A percentile compares a stretch with the other conserved stretches of the same genome.
These are phyloP conservation scores for Silurus glanis DNA, from an alignment of 2,113 vertebrate genomes.

Conservation along the genomic window DNA sequence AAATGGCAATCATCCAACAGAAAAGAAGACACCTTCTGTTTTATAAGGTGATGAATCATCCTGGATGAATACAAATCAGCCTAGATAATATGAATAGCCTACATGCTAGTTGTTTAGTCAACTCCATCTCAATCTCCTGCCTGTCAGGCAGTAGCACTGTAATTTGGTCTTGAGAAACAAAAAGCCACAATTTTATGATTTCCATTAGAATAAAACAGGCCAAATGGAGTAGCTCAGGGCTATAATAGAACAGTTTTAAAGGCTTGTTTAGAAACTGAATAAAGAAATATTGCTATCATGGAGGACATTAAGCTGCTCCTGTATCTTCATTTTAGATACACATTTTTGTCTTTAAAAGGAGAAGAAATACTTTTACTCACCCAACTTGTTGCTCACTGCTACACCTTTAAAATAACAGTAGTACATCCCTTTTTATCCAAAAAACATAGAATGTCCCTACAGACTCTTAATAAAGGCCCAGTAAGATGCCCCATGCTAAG, in stretches of 20 bases:
- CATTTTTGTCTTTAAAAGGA: neutral
- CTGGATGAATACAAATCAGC: constrained; percentile 48
- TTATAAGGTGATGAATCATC: constrained; percentile 38
- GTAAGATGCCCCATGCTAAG: constrained; percentile 12
- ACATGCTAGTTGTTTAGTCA: constrained; percentile 28
- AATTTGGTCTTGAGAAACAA: constrained; percentile 12
- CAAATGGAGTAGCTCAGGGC: constrained; percentile 19
- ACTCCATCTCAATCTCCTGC: constrained; percentile 17
- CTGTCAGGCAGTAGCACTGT: constrained; percentile 31
- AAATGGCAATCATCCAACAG: constrained; percentile 40
- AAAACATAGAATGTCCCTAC: neutral
- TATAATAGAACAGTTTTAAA: neutral
- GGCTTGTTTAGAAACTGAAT: neutral
- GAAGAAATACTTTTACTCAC: neutral
- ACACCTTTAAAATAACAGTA: neutral
- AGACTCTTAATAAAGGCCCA: constrained; percentile 24
- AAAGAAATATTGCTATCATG: constrained; percentile 9
- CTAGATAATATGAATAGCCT: constrained; percentile 31
- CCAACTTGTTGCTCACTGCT: neutral
- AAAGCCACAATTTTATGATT: constrained; percentile 26
- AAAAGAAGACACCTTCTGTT: constrained; percentile 4
- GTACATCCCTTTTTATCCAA: neutral
- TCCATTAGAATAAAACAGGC: constrained; percentile 8
- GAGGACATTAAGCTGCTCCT: constrained; percentile 15
- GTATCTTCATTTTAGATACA: neutral